These are phyloP conservation scores for Megastigmus dorsalis DNA, from an alignment of 2,888 invertebrate genomes.

Conservation along the genomic window DNA sequence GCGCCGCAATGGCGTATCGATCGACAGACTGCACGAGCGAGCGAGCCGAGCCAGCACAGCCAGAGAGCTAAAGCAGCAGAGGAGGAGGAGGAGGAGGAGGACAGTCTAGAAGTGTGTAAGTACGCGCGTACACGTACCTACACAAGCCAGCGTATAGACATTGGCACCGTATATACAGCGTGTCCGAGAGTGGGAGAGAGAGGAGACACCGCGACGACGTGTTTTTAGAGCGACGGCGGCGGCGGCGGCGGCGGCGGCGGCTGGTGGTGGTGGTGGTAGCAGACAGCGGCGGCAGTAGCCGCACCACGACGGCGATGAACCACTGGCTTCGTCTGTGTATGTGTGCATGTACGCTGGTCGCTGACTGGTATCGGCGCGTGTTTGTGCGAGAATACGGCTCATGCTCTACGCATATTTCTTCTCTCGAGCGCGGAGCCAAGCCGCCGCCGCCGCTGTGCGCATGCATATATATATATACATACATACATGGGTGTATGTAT, in stretches of 20 bases:
- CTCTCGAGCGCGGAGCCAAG: slow-evolving; percentile 45
- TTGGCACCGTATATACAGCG: not conserved
- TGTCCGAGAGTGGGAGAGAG: not conserved
- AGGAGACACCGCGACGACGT: slow-evolving; percentile 46
- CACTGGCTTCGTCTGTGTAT: slow-evolving; percentile 55
- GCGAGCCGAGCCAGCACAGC: not conserved
- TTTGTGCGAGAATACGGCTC: too few relatives aligned
- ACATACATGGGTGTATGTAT: too few relatives aligned
- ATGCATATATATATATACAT: too few relatives aligned
- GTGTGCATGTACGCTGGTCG: not conserved
- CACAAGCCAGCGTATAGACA: not conserved
- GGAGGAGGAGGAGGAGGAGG: not conserved
- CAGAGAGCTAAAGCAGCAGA: not conserved
- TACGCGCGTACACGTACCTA: not conserved
- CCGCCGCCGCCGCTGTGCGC: too few relatives aligned
- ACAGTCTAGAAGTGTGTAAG: too few relatives aligned
- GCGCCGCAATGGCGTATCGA: slow-evolving; percentile 72
- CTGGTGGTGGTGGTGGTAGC: not conserved
- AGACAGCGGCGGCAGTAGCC: not conserved
- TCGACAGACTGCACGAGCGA: slow-evolving; percentile 56
- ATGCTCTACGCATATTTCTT: too few relatives aligned
- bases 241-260: not conserved
- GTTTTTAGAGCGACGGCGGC: slow-evolving; percentile 45
- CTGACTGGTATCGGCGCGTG: too few relatives aligned
- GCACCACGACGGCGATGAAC: slow-evolving; percentile 53